Conservation (phyloP, 2,113 vertebrate genomes). For the Datnioides undecimradiatus region DNA sequence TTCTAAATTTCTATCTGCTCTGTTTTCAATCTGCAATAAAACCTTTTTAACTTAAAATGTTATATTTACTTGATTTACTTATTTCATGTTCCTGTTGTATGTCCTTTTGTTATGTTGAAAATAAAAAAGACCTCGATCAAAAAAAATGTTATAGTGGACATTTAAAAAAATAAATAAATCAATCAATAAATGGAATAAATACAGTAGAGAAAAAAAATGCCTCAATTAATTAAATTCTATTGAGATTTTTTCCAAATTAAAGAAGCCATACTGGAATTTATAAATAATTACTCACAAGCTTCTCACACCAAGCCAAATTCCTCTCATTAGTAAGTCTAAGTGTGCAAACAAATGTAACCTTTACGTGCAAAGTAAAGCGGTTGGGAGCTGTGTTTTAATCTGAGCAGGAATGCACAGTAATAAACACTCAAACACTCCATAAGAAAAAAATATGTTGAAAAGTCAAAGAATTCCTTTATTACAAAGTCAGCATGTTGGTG, state of each 20-base stretch:
- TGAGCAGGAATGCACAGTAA: not conserved
- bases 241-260: not conserved
- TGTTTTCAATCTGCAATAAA: constrained; percentile 66
- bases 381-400: not conserved
- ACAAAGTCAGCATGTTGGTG: constrained; percentile 82
- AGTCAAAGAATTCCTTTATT: constrained; percentile 80
- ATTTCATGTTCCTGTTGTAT: too few relatives aligned
- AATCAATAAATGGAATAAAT: too few relatives aligned
- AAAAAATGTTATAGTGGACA: too few relatives aligned
- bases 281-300: not conserved
- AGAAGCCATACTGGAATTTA: not conserved
- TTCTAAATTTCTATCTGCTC: constrained; percentile 52
- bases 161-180: too few relatives aligned
- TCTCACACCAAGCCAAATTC: constrained; percentile 15
- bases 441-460: constrained; percentile 20
- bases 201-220: too few relatives aligned
- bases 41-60: constrained; percentile 45
- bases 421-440: not conserved
- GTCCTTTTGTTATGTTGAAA: too few relatives aligned
- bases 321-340: not conserved
- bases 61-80: too few relatives aligned
- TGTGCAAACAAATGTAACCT: constrained; percentile 9
- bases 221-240: not conserved
- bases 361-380: not conserved
- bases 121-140: too few relatives aligned